Evolutionary conservation across 2,888 invertebrate species (phyloP).

Genomic region (Drosophila barbarae): DNA sequence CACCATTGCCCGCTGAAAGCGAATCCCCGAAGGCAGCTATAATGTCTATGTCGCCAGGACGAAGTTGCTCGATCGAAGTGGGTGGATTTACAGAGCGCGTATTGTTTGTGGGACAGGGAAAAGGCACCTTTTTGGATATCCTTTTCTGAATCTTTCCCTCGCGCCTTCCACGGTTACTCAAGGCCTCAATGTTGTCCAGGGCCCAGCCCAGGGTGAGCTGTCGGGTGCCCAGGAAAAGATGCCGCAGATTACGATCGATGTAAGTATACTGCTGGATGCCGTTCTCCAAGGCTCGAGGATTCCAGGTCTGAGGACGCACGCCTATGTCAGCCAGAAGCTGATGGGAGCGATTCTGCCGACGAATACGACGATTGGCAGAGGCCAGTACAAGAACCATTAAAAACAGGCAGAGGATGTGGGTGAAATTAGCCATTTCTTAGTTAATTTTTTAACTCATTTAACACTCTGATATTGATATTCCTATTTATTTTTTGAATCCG

Average conservation of each 20-base stretch:
- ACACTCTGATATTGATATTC: background rate
- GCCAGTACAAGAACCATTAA: conserved; percentile 1
- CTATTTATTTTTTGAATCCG: background rate
- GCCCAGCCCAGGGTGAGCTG: conserved; percentile 44
- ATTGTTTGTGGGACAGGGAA: conserved; percentile 77
- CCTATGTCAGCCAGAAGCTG: conserved; percentile 58
- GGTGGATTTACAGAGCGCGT: conserved; percentile 78
- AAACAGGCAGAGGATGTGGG: background rate
- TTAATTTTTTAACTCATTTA: background rate
- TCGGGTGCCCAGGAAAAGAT: conserved; percentile 53
- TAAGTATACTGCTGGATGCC: conserved; percentile 60
- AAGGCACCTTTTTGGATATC: conserved; percentile 62
- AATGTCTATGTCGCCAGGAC: conserved; percentile 83
- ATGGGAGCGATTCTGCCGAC: conserved; percentile 55
- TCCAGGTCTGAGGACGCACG: conserved; percentile 42
- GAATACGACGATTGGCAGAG: conserved; percentile 22
- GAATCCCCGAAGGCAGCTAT: conserved; percentile 83
- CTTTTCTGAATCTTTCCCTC: conserved; percentile 73
- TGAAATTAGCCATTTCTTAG: conserved; percentile 2
- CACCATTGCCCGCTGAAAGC: conserved; percentile 82
- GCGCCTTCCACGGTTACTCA: conserved; percentile 44
- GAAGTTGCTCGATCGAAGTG: conserved; percentile 81
- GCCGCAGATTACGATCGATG: conserved; percentile 58
- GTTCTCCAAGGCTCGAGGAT: conserved; percentile 37
- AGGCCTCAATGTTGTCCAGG: conserved; percentile 36